Base-by-base conservation (phyloP, 2,113 vertebrate species). In the Tyto alba region DNA sequence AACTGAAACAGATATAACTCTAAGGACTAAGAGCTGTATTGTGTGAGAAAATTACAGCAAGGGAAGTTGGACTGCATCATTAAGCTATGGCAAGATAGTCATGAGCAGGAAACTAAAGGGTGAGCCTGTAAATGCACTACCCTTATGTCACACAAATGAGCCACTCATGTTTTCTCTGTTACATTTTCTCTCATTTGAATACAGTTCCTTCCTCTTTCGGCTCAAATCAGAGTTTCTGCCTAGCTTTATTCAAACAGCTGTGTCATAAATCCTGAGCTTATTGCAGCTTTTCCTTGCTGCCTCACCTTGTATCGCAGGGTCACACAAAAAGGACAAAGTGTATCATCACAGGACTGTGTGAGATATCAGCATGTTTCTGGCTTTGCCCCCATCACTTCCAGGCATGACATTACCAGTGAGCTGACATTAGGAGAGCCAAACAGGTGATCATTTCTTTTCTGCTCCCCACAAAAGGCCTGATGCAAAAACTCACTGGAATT, bases 181-280 rank as follows among this genome's bases (percentile, higher is more conserved):
- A 76, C 1, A 0, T 90, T 94, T 92, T 77, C 48, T 76, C 69
- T 96, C 69, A 88, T 92, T 88, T 97, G 89, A 93, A 95, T 91
- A 36, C 55, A 89, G 89, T 85, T 97, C 66, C 93, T 96, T 95
- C 95, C 95, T 82, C 94, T 92, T 93, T 88, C 34, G 77, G 63
- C 32, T 47, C 47, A n/a, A 11, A 57, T 67, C 90, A 77, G 66
- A 73, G 59, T 79, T 93, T 85, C 89, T 83, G 32, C 63, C 48
- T 45, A 66, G 43, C 41, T 91, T 89, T 92, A 93, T 84, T 95
- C 73, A 87, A 87, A 82, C 23, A 78, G 80, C 26, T 88, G 40
- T 75, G 77, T 59, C 7, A 0, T 53, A 77, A 93, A 16, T 68
- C 64, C 41, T 57, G 85, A 76, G 74, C 16, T 90, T 45, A 26